phyloP scores from a whole-genome alignment of 2,113 vertebrate species.

The Meleagris gallopavo region DNA sequence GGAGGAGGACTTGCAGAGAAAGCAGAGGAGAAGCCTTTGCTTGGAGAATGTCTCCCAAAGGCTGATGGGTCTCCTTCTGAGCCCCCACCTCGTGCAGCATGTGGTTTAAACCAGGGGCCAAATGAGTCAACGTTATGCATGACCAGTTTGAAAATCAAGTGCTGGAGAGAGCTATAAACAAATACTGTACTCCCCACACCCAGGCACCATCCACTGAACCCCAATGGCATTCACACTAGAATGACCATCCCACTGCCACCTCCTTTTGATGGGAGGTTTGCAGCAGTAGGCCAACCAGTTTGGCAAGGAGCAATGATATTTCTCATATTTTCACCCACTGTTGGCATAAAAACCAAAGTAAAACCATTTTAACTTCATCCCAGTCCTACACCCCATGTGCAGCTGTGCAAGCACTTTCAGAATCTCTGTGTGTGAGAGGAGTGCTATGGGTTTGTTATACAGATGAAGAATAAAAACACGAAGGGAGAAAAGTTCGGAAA shows the following conservation, averaged over 20 bases:
- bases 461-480: not conserved
- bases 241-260: fast-evolving
- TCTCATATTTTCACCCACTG: not conserved
- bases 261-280: not conserved
- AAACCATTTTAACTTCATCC: not conserved
- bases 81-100: fast-evolving
- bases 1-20: not conserved
- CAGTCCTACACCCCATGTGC: fast-evolving
- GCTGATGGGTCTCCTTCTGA: not conserved
- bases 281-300: not conserved
- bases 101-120: not conserved
- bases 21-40: not conserved
- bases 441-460: not conserved
- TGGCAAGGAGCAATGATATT: not conserved
- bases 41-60: not conserved
- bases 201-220: not conserved
- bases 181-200: not conserved
- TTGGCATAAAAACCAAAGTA: not conserved
- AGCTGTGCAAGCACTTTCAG: not conserved
- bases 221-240: fast-evolving
- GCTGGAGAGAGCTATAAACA: not conserved
- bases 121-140: fast-evolving
- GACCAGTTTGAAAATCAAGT: not conserved
- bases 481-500: not conserved
- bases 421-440: not conserved